These are phyloP conservation scores for Vollenhovia emeryi DNA, from an alignment of 1,140 invertebrate genomes.

Conservation along the genomic window DNA sequence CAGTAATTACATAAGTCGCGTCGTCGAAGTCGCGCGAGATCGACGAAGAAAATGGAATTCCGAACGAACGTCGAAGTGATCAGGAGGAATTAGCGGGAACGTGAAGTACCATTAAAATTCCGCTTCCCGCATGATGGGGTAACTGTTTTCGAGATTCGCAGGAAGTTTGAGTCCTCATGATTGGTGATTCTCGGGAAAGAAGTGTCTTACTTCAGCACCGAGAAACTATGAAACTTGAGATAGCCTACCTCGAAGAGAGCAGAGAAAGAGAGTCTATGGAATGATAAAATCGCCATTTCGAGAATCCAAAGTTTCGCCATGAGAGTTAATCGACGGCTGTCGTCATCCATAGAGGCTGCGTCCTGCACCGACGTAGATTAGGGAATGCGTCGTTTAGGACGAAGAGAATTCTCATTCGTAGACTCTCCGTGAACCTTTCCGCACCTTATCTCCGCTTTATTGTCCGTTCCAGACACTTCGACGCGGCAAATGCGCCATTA, in stretches of 20 bases:
- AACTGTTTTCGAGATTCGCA: slow-evolving; percentile 29
- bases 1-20: neutral
- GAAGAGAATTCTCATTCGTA: neutral
- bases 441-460: slow-evolving; percentile 16
- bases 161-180: neutral
- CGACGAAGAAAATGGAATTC: slow-evolving; percentile 39
- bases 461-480: neutral
- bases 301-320: slow-evolving; percentile 25
- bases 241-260: neutral
- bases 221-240: neutral
- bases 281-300: slow-evolving; percentile 38
- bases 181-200: neutral
- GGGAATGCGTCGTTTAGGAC: neutral
- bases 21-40: neutral
- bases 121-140: neutral
- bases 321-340: neutral
- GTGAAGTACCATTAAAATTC: slow-evolving; percentile 39
- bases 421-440: neutral
- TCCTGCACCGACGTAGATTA: slow-evolving; percentile 26
- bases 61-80: slow-evolving; percentile 29
- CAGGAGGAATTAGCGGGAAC: slow-evolving; percentile 6
- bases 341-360: neutral
- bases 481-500: slow-evolving; percentile 4
- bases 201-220: neutral
- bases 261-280: neutral